Conservation (phyloP, 2,797 vertebrate genomes). For the Buphagus erythrorhynchus region DNA sequence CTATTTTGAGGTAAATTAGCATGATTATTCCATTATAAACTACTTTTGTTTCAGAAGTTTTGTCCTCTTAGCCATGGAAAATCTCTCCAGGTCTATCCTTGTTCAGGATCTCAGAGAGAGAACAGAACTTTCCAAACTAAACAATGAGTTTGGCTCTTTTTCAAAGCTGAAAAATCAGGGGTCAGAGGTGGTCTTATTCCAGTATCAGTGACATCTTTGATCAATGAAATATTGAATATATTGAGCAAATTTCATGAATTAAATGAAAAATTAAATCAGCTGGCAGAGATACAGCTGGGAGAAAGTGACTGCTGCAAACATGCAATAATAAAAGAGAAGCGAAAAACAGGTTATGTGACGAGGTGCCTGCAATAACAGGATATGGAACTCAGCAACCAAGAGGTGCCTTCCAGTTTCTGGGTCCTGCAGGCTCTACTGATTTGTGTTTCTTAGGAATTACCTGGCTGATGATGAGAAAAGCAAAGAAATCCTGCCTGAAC, state of each 20-base stretch:
- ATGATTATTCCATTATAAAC: conserved; percentile 42
- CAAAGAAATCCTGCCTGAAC: background rate
- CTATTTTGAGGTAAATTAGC: conserved; percentile 38
- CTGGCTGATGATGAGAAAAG: background rate
- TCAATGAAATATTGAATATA: background rate
- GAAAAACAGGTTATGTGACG: background rate
- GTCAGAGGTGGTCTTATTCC: background rate
- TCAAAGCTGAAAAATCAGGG: conserved; percentile 9
- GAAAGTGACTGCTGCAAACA: background rate
- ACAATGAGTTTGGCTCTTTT: background rate
- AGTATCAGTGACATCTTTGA: background rate
- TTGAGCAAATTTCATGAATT: background rate
- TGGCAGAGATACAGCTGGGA: background rate
- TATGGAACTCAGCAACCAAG: background rate
- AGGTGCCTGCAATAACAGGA: background rate
- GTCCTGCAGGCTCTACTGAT: background rate
- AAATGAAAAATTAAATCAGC: background rate
- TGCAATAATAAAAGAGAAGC: background rate
- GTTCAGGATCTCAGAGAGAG: background rate
- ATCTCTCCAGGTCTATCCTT: conserved; percentile 8
- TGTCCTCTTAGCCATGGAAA: conserved; percentile 35
- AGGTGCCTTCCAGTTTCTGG: background rate
- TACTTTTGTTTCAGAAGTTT: conserved; percentile 19
- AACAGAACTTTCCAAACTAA: conserved; percentile 28
- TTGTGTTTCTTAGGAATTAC: background rate